A percentile compares a stretch with the other conserved stretches of the same genome.
These are phyloP conservation scores for Cryptocephalus moraei DNA, from an alignment of 2,888 invertebrate species.

Conservation along the genomic window DNA sequence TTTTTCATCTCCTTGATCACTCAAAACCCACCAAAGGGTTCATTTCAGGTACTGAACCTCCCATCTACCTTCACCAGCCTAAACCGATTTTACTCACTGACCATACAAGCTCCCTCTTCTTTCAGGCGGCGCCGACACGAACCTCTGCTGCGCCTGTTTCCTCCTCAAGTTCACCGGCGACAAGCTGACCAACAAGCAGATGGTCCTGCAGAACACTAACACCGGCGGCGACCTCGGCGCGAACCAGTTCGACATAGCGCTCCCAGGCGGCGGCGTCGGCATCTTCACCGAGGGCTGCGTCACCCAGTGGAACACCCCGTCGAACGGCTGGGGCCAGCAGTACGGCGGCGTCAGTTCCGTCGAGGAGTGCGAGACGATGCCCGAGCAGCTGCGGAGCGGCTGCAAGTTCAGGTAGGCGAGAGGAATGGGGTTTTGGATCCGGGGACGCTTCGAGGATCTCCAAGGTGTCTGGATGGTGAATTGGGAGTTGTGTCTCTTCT, in stretches of 20 bases:
- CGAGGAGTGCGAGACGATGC: slow-evolving; percentile 12
- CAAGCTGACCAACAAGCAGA: not conserved
- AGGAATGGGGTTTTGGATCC: no score
- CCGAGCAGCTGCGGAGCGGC: slow-evolving; percentile 11
- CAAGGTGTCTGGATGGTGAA: no score
- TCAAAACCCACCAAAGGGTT: no score
- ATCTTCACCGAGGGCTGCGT: slow-evolving; percentile 14
- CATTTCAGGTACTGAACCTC: no score
- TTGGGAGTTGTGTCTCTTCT: no score
- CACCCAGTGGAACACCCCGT: slow-evolving; percentile 13
- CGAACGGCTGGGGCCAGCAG: slow-evolving; percentile 17
- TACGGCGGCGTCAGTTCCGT: slow-evolving; percentile 13
- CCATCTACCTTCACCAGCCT: no score
- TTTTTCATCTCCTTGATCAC: no score
- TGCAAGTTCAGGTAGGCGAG: slow-evolving; percentile 9
- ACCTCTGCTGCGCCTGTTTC: slow-evolving; percentile 6
- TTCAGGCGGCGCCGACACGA: slow-evolving; percentile 2
- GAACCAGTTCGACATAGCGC: slow-evolving; percentile 10
- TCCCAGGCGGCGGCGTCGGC: slow-evolving; percentile 15
- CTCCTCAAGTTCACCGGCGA: slow-evolving; percentile 3
- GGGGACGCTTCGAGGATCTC: no score
- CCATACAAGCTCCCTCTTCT: slow-evolving; percentile 1
- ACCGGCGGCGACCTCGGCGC: slow-evolving; percentile 4
- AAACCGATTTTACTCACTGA: no score
- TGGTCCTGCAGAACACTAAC: slow-evolving; percentile 4